These are phyloP conservation scores for Bagarius yarrelli DNA, from an alignment of 2,113 vertebrate genomes.

Conservation along the genomic window DNA sequence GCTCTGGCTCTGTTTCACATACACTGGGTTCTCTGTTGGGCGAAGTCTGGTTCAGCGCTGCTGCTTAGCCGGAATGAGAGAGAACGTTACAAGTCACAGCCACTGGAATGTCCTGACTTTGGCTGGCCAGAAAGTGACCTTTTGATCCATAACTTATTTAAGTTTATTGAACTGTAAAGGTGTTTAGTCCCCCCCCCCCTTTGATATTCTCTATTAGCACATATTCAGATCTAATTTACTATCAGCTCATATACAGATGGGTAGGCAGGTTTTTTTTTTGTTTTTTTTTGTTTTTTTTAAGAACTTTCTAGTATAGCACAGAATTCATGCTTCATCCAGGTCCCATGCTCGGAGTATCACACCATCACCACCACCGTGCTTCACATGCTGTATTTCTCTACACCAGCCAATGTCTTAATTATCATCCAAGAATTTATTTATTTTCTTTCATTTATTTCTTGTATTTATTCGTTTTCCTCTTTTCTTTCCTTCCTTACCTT, in stretches of 20 bases:
- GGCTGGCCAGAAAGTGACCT: slow-evolving; percentile 33
- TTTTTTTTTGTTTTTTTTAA: no score
- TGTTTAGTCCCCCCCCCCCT: neutral
- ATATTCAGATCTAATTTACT: neutral
- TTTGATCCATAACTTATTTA: neutral
- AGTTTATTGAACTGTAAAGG: neutral
- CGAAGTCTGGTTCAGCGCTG: neutral
- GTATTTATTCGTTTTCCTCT: neutral
- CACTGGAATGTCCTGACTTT: slow-evolving; percentile 41
- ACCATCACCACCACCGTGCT: neutral
- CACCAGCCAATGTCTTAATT: neutral
- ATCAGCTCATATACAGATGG: neutral
- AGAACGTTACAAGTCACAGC: neutral
- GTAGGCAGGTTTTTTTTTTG: neutral
- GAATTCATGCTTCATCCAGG: no score
- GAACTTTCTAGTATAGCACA: neutral
- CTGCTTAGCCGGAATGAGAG: neutral
- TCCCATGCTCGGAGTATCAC: neutral
- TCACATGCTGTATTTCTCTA: neutral
- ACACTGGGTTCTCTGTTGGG: slow-evolving; percentile 43
- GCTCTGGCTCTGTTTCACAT: slow-evolving; percentile 23
- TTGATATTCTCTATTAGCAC: neutral
- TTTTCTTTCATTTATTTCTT: no score
- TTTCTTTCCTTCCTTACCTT: neutral
- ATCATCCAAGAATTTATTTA: no score